A percentile compares a stretch with the other conserved stretches of the same genome.
phyloP scores from a whole-genome alignment of 2,113 vertebrate genomes.

The Larimichthys polyactis region DNA sequence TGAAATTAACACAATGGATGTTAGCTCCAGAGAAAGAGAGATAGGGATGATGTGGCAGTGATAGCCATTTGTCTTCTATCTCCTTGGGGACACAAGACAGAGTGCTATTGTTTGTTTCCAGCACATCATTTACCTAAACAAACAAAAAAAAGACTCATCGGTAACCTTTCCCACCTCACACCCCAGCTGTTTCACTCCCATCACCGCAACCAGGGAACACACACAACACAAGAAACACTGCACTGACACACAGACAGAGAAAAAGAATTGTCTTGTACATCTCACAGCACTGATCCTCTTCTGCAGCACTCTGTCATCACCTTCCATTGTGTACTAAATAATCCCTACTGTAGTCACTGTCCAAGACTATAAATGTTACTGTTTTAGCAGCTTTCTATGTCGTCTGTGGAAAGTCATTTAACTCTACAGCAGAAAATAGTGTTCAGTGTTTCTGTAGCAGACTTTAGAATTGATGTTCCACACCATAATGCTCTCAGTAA shows the following conservation, averaged over 20 bases:
- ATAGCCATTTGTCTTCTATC: slow-evolving; percentile 76
- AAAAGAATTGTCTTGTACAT: slow-evolving; percentile 17
- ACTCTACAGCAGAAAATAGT: neutral
- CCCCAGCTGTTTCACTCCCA: slow-evolving; percentile 24
- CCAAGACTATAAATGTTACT: slow-evolving; percentile 36
- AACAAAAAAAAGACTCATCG: slow-evolving; percentile 74
- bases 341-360: slow-evolving; percentile 26
- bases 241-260: slow-evolving; percentile 35
- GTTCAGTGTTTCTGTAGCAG: too few relatives aligned
- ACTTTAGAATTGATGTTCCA: too few relatives aligned
- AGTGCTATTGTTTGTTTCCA: slow-evolving; percentile 73
- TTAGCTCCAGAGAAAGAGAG: slow-evolving; percentile 25
- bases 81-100: slow-evolving; percentile 75
- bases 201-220: slow-evolving; percentile 22
- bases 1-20: slow-evolving; percentile 10
- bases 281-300: slow-evolving; percentile 69
- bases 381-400: slow-evolving; percentile 25
- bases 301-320: slow-evolving; percentile 75
- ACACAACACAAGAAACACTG: slow-evolving; percentile 26
- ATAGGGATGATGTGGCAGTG: slow-evolving; percentile 65
- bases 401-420: slow-evolving; percentile 4
- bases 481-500: too few relatives aligned
- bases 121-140: slow-evolving; percentile 82
- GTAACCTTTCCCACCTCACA: slow-evolving; percentile 49
- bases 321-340: slow-evolving; percentile 52